Evolutionary conservation across 2,888 invertebrate species (phyloP).

Genomic region (Schizaphis graminum): DNA sequence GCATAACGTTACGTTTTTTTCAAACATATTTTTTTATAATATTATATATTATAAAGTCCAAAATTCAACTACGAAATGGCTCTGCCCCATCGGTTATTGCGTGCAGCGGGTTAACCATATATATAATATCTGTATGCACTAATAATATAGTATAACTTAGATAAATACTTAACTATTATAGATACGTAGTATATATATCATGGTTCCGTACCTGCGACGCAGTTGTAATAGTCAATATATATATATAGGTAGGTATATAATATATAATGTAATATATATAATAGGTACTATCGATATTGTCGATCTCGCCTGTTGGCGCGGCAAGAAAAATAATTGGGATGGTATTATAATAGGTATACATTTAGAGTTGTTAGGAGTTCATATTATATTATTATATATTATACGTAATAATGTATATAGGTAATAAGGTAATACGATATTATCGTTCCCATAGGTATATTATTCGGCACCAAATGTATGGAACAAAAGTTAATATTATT

Average conservation of each 20-base stretch:
- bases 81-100: neutral
- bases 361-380: no score
- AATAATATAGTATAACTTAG: neutral
- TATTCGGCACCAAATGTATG: neutral
- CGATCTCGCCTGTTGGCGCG: neutral
- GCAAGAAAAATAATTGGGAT: neutral
- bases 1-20: no score
- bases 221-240: neutral
- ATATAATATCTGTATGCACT: no score
- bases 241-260: neutral
- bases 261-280: neutral
- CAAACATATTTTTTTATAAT: neutral
- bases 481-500: neutral
- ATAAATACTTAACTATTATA: no score
- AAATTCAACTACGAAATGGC: neutral
- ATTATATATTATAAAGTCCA: no score
- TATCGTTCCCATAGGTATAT: neutral
- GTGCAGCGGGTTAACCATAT: neutral
- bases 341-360: no score
- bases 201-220: no score
- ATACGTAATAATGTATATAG: no score
- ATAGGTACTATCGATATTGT: neutral
- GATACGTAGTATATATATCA: neutral
- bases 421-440: neutral
- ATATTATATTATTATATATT: no score